These are phyloP conservation scores for Masnerella sp. DNA, from an alignment of 2,888 invertebrate genomes.

Conservation along the genomic window DNA sequence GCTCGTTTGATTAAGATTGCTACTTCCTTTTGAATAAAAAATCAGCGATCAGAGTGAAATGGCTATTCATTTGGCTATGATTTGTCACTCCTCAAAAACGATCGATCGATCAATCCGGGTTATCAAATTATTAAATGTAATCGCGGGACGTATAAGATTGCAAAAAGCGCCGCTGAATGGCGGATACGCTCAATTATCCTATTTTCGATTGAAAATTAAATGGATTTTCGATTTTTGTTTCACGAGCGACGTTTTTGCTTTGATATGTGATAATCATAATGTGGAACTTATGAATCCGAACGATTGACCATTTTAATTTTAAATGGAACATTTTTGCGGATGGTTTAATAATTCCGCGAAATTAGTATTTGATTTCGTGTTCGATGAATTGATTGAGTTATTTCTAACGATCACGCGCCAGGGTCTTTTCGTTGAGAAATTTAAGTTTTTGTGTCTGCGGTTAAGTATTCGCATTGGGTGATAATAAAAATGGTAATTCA, in stretches of 20 bases:
- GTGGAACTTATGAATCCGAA: slow-evolving; percentile 13
- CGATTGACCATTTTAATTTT: slow-evolving; percentile 4
- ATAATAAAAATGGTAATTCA: no score
- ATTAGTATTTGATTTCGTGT: no score
- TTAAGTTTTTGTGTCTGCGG: no score
- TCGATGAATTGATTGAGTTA: no score
- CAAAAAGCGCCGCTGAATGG: slow-evolving; percentile 19
- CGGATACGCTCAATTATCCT: slow-evolving; percentile 25
- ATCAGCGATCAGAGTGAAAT: slow-evolving; percentile 21
- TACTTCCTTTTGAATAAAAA: slow-evolving; percentile 50
- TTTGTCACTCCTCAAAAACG: no score
- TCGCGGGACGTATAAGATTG: slow-evolving; percentile 6
- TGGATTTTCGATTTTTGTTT: slow-evolving; percentile 20
- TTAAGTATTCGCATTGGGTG: no score
- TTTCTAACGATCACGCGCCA: no score
- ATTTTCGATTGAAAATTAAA: slow-evolving; percentile 40
- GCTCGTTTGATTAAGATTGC: slow-evolving; percentile 37
- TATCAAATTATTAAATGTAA: no score
- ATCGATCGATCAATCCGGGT: slow-evolving; percentile 1
- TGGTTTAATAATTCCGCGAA: no score
- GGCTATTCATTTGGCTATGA: slow-evolving; percentile 6
- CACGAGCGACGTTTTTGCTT: slow-evolving; percentile 9
- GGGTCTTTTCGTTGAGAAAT: no score
- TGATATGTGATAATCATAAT: slow-evolving; percentile 17
- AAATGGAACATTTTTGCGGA: not conserved